phyloP scores from a whole-genome alignment of 2,797 vertebrate genomes.

The Limnodromus scolopaceus region DNA sequence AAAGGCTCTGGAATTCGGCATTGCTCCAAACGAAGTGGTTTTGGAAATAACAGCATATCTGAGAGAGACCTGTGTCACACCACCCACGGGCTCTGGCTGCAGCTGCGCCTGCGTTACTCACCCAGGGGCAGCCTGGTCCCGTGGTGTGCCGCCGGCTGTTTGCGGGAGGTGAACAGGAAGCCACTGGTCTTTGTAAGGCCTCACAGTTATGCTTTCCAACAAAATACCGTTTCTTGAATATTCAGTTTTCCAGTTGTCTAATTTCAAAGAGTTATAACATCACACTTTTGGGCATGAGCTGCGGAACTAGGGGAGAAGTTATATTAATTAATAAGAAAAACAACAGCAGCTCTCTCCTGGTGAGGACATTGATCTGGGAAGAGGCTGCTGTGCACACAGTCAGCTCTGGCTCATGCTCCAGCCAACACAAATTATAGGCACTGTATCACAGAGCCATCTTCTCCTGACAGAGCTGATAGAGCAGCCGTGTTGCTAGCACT shows the following conservation, averaged over 20 bases:
- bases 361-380: background rate
- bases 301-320: background rate
- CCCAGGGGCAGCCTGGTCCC: background rate
- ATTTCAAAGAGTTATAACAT: background rate
- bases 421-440: background rate
- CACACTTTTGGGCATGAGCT: background rate
- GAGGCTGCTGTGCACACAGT: background rate
- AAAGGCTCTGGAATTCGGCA: background rate
- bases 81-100: background rate
- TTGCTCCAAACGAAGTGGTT: background rate
- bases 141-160: background rate
- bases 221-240: constrained; percentile 21
- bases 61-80: background rate
- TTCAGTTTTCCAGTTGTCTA: constrained; percentile 20
- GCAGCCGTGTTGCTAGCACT: background rate
- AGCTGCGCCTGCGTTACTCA: background rate
- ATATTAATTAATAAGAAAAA: background rate
- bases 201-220: constrained; percentile 27
- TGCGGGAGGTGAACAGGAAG: background rate
- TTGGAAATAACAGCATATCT: background rate
- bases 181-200: background rate
- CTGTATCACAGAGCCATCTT: background rate
- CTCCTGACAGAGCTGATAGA: background rate
- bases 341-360: background rate
- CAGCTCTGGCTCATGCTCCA: background rate